Conservation (phyloP, 2,113 vertebrate genomes). For the Myrmecophaga tridactyla region DNA sequence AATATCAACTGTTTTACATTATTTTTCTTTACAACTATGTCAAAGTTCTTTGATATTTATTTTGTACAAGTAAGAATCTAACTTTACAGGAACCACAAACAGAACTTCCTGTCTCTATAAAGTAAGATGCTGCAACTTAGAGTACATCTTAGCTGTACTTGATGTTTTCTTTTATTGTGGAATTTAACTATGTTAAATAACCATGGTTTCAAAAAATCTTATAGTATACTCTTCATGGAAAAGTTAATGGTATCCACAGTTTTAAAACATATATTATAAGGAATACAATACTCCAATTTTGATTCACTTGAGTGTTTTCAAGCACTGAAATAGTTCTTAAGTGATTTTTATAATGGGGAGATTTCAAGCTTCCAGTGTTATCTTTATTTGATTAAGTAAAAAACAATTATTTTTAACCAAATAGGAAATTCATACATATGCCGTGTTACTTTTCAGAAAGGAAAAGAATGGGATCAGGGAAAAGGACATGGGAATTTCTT, state of each 20-base stretch:
- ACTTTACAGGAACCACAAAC: background rate
- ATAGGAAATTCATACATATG: conserved; percentile 17
- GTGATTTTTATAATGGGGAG: background rate
- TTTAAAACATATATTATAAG: conserved; percentile 27
- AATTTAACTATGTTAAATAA: background rate
- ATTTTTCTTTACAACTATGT: background rate
- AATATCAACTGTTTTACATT: background rate
- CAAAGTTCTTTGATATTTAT: background rate
- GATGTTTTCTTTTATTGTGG: background rate
- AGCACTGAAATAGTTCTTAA: background rate
- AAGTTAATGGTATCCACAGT: background rate
- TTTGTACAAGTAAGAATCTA: background rate
- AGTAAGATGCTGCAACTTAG: background rate
- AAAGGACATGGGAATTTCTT: background rate
- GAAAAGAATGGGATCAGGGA: background rate
- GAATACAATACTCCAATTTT: background rate
- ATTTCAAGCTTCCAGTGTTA: background rate
- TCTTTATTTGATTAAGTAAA: conserved; percentile 1
- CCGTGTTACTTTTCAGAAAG: background rate
- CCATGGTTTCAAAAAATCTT: background rate
- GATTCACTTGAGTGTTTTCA: background rate
- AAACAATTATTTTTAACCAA: conserved; percentile 8
- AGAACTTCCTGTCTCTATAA: background rate
- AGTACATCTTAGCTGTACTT: background rate
- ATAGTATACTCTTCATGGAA: background rate